Evolutionary conservation across 2,113 vertebrate species (phyloP).

Genomic region (Pluvianellus socialis): DNA sequence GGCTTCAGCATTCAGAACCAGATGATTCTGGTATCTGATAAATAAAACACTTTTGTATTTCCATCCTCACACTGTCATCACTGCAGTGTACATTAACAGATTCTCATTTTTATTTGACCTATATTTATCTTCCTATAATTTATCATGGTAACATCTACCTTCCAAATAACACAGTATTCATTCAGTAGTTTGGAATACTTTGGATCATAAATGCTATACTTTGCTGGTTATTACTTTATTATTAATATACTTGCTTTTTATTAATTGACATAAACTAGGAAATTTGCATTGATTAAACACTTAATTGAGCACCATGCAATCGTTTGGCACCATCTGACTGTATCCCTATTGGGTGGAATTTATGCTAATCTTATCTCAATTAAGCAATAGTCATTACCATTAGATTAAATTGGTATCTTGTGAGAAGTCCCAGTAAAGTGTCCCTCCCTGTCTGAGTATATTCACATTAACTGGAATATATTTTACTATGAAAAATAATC

Average conservation of each 20-base stretch:
- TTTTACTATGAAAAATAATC: background rate
- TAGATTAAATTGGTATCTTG: background rate
- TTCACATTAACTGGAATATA: background rate
- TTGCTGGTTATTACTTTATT: background rate
- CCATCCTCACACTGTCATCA: background rate
- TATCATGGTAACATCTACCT: background rate
- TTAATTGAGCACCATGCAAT: background rate
- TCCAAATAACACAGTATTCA: background rate
- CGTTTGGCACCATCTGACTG: background rate
- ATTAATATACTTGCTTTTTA: background rate
- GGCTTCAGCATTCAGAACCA: background rate
- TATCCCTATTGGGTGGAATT: background rate
- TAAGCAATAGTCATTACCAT: background rate
- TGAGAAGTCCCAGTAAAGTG: background rate
- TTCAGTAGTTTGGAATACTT: background rate
- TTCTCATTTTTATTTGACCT: background rate
- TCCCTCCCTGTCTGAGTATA: background rate
- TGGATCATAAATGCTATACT: background rate
- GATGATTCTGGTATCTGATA: background rate
- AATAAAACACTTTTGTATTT: background rate
- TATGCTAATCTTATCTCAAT: background rate
- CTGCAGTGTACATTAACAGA: background rate
- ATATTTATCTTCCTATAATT: background rate
- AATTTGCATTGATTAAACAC: background rate
- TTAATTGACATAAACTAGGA: background rate